Evolutionary conservation across 2,888 invertebrate genomes (phyloP).

Genomic region (Acronicta alni): DNA sequence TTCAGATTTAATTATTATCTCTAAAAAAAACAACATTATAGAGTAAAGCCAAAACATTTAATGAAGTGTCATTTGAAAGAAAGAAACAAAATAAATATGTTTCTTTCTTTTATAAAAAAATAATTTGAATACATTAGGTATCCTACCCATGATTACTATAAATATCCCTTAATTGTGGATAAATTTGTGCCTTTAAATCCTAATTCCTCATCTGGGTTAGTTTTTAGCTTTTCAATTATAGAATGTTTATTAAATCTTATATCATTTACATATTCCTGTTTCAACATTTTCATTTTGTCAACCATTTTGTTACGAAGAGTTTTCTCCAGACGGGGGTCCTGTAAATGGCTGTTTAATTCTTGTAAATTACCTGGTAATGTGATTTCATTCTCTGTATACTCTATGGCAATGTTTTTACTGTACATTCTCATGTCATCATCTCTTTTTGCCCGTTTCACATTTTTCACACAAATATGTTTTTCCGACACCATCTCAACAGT

Average conservation of each 20-base stretch:
- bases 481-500: conserved; percentile 54
- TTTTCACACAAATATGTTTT: conserved; percentile 74
- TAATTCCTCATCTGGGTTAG: conserved; percentile 72
- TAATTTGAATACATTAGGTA: conserved; percentile 3
- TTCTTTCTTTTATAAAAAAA: too few relatives aligned
- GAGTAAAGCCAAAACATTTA: too few relatives aligned
- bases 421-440: conserved; percentile 14
- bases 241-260: conserved; percentile 71
- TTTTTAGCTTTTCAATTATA: conserved; percentile 72
- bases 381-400: conserved; percentile 63
- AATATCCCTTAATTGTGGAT: conserved; percentile 73
- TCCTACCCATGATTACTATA: conserved; percentile 15
- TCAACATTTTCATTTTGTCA: conserved; percentile 69
- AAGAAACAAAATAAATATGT: too few relatives aligned
- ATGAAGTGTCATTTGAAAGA: neutral
- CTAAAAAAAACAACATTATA: too few relatives aligned
- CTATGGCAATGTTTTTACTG: conserved; percentile 64
- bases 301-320: conserved; percentile 71
- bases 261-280: conserved; percentile 68
- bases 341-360: conserved; percentile 67
- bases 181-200: conserved; percentile 80
- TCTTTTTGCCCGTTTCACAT: conserved; percentile 37
- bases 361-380: conserved; percentile 69
- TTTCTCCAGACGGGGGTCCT: conserved; percentile 62
- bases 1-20: too few relatives aligned